Conservation (phyloP, 2,888 invertebrate genomes). For the Creontiades dilutus region DNA sequence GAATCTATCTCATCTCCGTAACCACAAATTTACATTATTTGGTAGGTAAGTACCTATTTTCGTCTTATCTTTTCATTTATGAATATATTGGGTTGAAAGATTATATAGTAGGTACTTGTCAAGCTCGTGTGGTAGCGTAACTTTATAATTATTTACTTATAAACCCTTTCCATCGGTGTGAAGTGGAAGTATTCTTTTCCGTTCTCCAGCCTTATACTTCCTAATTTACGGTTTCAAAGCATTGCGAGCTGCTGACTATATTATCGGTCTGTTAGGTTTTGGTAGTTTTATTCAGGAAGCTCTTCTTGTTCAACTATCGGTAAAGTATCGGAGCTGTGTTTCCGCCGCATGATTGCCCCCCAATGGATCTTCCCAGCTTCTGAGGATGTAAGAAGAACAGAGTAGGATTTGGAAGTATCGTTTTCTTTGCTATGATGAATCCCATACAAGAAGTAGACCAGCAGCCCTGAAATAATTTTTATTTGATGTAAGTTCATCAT, state of each 20-base stretch:
- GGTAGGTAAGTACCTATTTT: too few species aligned
- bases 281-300: constrained; percentile 72
- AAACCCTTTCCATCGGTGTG: not conserved
- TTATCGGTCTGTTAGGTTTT: not conserved
- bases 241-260: not conserved
- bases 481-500: too few species aligned
- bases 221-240: not conserved
- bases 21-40: too few species aligned
- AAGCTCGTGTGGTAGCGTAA: constrained; percentile 9
- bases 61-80: too few species aligned
- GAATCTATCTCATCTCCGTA: too few species aligned
- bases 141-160: not conserved
- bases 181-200: not conserved
- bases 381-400: constrained; percentile 84
- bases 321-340: constrained; percentile 76
- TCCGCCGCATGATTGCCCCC: constrained; percentile 79
- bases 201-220: not conserved
- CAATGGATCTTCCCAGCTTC: constrained; percentile 83
- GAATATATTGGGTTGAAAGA: too few species aligned
- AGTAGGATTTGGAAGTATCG: constrained; percentile 81
- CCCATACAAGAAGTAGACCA: constrained; percentile 91
- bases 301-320: constrained; percentile 77
- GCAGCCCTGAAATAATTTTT: constrained; percentile 82
- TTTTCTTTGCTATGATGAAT: constrained; percentile 92
- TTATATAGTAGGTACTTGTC: not conserved